Evolutionary conservation across 2,797 vertebrate genomes (phyloP).

Genomic region (Onychomys arenicola): DNA sequence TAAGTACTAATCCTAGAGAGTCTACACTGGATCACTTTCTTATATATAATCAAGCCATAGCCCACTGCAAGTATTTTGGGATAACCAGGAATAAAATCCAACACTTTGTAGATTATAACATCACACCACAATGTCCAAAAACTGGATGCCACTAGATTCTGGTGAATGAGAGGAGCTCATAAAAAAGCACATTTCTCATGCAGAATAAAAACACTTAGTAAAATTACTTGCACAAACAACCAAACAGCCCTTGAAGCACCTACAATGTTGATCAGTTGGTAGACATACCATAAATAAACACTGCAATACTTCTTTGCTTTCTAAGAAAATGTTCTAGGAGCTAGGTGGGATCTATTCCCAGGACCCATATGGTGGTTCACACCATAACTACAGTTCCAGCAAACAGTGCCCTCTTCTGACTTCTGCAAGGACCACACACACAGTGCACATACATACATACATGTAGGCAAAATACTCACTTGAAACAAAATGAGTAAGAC

Average conservation of each 20-base stretch:
- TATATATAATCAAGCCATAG: neutral
- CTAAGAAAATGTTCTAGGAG: slow-evolving; percentile 16
- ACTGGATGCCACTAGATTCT: neutral
- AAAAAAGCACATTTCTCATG: neutral
- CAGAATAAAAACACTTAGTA: neutral
- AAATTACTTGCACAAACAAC: neutral
- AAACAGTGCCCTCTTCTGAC: neutral
- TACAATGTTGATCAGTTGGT: neutral
- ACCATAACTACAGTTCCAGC: neutral
- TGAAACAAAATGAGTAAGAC: neutral
- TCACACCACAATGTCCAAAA: neutral
- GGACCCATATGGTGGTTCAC: neutral
- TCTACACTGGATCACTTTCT: neutral
- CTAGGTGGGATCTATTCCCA: neutral
- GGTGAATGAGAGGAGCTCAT: neutral
- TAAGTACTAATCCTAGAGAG: neutral
- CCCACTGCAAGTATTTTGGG: neutral
- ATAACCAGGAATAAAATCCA: neutral
- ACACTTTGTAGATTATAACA: neutral
- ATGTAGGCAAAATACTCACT: neutral
- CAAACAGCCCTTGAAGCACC: neutral
- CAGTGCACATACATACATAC: neutral
- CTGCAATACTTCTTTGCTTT: neutral
- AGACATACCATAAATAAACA: neutral
- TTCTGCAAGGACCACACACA: neutral